A percentile compares a stretch with the other conserved stretches of the same genome.
Evolutionary conservation across 2,113 vertebrate species (phyloP).

Genomic region (Dissostichus mawsoni): DNA sequence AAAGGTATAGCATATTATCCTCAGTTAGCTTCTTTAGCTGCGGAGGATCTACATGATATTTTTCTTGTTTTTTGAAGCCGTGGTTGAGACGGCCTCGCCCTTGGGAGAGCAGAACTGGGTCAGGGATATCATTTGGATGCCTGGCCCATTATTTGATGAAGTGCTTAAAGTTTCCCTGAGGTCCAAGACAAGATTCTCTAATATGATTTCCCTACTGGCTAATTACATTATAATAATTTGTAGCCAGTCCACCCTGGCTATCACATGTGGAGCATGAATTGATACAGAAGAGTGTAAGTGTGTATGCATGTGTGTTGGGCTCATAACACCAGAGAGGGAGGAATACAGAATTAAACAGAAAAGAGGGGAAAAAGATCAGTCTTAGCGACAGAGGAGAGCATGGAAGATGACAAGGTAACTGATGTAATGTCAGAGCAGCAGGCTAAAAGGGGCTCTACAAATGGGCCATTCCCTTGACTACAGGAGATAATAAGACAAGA

Average conservation of each 20-base stretch:
- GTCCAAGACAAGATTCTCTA: conserved; percentile 72
- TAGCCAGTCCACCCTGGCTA: conserved; percentile 47
- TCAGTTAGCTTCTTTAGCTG: conserved; percentile 3
- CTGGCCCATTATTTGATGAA: conserved; percentile 67
- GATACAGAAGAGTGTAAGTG: conserved; percentile 17
- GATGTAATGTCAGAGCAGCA: conserved; percentile 68
- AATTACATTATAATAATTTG: conserved; percentile 81
- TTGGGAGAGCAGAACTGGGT: conserved; percentile 62
- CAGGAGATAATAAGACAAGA: conserved; percentile 71
- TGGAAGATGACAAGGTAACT: conserved; percentile 65
- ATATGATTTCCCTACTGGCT: conserved; percentile 66
- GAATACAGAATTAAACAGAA: conserved; percentile 43
- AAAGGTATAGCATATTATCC: background rate
- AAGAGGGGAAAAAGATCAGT: conserved; percentile 46
- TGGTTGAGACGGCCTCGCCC: background rate
- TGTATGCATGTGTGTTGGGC: conserved; percentile 12
- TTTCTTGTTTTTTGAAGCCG: background rate
- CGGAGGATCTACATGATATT: conserved; percentile 20
- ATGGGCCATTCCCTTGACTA: conserved; percentile 56
- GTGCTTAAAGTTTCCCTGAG: conserved; percentile 71
- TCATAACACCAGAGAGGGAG: conserved; percentile 21
- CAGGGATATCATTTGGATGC: conserved; percentile 63
- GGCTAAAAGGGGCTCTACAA: conserved; percentile 72
- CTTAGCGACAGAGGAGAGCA: conserved; percentile 49
- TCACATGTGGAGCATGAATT: conserved; percentile 52